A percentile compares a stretch with the other conserved stretches of the same genome.
Conservation (phyloP, 2,888 invertebrate genomes). For the Pseudoips prasinana region DNA sequence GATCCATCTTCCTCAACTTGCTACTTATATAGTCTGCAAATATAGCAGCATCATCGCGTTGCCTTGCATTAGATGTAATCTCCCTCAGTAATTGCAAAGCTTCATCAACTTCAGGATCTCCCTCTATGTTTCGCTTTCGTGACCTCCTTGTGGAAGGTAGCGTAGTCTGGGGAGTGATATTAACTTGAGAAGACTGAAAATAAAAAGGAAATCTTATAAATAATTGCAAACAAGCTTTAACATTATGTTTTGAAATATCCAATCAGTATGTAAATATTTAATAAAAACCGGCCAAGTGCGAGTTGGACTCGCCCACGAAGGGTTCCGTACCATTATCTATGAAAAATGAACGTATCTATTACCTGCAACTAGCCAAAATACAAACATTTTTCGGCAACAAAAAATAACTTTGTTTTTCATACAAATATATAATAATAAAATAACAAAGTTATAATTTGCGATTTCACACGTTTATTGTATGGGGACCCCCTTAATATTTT, state of each 20-base stretch:
- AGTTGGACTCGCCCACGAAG: no score
- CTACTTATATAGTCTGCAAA: conserved; percentile 1
- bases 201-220: conserved; percentile 25
- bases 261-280: conserved; percentile 19
- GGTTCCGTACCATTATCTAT: no score
- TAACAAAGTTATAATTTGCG: conserved; percentile 17
- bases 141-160: conserved; percentile 6
- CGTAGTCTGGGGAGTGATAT: conserved; percentile 18
- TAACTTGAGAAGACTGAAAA: conserved; percentile 7
- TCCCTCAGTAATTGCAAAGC: conserved; percentile 25
- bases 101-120: conserved; percentile 24
- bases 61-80: conserved; percentile 21
- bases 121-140: conserved; percentile 16
- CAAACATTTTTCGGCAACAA: conserved; percentile 15
- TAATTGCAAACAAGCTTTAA: conserved; percentile 25
- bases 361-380: conserved; percentile 18
- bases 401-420: conserved; percentile 18
- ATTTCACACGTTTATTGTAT: conserved; percentile 13
- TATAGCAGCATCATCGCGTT: conserved; percentile 1
- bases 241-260: conserved; percentile 21
- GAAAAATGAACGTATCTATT: conserved; percentile 13
- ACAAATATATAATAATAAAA: conserved; percentile 10
- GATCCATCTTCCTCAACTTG: conserved; percentile 3
- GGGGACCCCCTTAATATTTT: conserved; percentile 14
- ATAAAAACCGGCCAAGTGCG: no score